Evolutionary conservation across 2,113 vertebrate genomes (phyloP).

Genomic region (Morone saxatilis): DNA sequence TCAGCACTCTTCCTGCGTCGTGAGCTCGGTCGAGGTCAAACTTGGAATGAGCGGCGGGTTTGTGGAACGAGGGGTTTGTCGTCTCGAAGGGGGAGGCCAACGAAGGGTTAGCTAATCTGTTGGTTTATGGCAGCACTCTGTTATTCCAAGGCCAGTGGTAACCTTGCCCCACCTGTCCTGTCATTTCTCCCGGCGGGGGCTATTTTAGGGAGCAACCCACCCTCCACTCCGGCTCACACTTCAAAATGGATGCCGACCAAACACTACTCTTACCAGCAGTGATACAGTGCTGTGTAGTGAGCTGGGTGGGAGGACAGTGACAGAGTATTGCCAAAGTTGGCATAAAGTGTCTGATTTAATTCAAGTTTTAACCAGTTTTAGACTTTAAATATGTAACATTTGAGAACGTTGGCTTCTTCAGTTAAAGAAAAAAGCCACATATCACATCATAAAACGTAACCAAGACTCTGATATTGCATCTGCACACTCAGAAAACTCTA

Average conservation of each 20-base stretch:
- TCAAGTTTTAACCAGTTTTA: background rate
- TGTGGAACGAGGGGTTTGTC: conserved; percentile 37
- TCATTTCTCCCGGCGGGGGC: conserved; percentile 81
- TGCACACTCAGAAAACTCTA: background rate
- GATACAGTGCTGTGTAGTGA: conserved; percentile 7
- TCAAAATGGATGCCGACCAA: conserved; percentile 62
- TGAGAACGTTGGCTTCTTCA: background rate
- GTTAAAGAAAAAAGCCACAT: no score
- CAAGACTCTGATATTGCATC: no score
- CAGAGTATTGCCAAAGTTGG: background rate
- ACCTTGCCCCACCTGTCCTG: conserved; percentile 84
- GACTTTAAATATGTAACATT: background rate
- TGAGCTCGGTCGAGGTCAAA: conserved; percentile 47
- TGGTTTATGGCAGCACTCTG: conserved; percentile 81
- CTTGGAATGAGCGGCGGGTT: conserved; percentile 54
- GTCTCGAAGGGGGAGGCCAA: conserved; percentile 47
- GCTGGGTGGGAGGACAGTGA: conserved; percentile 6
- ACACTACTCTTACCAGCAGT: background rate
- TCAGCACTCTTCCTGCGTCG: conserved; percentile 20
- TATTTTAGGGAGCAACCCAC: conserved; percentile 80
- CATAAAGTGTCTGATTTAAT: background rate
- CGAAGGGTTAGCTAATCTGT: conserved; percentile 79
- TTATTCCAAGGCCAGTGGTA: conserved; percentile 80
- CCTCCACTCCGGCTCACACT: conserved; percentile 46
- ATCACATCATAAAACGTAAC: no score